A percentile compares a stretch with the other conserved stretches of the same genome.
Conservation (phyloP, 2,113 vertebrate genomes). For the Struthio camelus region DNA sequence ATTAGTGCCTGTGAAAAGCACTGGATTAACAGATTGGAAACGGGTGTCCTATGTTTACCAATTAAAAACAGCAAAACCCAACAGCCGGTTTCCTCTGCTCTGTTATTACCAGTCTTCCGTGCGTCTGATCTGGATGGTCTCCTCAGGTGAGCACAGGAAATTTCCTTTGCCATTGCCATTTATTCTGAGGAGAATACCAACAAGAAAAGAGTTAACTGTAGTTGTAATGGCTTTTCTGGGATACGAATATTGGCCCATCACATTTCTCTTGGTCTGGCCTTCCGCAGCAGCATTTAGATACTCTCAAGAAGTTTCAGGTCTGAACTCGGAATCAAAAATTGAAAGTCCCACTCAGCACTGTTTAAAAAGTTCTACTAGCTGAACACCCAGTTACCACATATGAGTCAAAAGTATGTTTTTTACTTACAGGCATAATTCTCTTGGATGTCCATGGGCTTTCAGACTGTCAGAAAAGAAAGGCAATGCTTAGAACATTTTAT, state of each 20-base stretch:
- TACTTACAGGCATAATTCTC: neutral
- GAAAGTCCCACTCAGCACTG: neutral
- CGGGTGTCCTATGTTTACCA: neutral
- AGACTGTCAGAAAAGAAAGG: neutral
- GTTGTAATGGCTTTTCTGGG: neutral
- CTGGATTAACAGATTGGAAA: constrained; percentile 26
- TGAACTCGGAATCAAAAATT: neutral
- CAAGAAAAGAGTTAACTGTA: neutral
- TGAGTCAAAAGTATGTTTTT: neutral
- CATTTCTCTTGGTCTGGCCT: neutral
- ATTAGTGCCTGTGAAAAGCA: constrained; percentile 45
- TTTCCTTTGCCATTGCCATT: neutral
- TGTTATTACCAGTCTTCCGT: neutral
- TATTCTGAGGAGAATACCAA: neutral
- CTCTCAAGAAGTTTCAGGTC: neutral
- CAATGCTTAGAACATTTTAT: neutral
- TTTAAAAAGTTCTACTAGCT: neutral
- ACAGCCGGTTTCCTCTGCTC: neutral
- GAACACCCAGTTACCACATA: neutral
- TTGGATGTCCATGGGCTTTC: neutral
- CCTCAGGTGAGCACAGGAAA: neutral
- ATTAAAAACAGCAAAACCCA: neutral
- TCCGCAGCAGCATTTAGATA: neutral
- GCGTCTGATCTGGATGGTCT: neutral
- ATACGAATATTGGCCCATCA: neutral